Percentiles rank a stretch among this genome's conserved stretches.
Conservation (phyloP, 2,888 invertebrate genomes). For the Yponomeuta malinellus region DNA sequence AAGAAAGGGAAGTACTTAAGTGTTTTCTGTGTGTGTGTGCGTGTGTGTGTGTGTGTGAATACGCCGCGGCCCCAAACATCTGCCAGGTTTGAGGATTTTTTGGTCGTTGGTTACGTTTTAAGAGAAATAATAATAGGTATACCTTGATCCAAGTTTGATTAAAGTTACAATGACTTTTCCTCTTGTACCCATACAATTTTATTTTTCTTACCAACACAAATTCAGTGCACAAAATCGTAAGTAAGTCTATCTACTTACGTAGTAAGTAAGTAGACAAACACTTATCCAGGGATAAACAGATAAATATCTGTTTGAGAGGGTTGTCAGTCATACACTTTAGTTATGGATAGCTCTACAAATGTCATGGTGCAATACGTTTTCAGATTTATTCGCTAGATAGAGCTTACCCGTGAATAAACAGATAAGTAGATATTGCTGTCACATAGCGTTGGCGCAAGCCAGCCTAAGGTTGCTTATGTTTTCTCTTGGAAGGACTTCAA, state of each 20-base stretch:
- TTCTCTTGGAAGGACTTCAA: not conserved
- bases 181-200: constrained; percentile 18
- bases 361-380: too few species aligned
- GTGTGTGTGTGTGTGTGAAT: constrained; percentile 34
- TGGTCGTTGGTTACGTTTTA: constrained; percentile 40
- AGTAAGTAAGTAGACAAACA: not conserved
- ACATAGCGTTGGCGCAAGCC: too few species aligned
- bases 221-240: too few species aligned
- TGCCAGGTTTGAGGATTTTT: constrained; percentile 60
- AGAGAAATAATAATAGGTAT: constrained; percentile 43
- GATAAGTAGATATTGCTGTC: too few species aligned
- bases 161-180: not conserved
- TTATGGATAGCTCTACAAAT: too few species aligned
- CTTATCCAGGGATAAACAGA: not conserved
- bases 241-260: too few species aligned
- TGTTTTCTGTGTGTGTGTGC: constrained; percentile 5
- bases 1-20: constrained; percentile 28
- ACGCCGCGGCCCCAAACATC: constrained; percentile 63
- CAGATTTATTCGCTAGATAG: too few species aligned
- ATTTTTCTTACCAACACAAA: constrained; percentile 15
- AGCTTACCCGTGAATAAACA: too few species aligned
- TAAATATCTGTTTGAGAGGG: too few species aligned
- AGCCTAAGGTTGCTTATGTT: too few species aligned
- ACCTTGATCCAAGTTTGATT: constrained; percentile 23
- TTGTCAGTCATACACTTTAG: too few species aligned